Evolutionary conservation across 2,888 invertebrate genomes (phyloP).

Genomic region (Anarsia innoxiella): DNA sequence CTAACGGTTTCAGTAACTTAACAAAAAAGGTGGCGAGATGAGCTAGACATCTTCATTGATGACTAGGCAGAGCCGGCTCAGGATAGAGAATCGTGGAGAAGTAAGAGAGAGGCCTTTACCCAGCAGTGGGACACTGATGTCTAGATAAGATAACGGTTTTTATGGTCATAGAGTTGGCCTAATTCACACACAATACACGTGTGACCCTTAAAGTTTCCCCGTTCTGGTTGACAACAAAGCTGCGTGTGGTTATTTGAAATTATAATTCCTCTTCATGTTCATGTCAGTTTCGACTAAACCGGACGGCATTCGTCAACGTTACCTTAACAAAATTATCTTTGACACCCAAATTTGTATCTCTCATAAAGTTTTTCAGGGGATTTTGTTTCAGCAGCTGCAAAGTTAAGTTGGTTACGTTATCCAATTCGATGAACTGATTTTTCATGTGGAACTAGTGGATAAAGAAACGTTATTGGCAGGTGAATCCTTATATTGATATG

Average conservation of each 20-base stretch:
- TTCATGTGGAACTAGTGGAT: constrained; percentile 44
- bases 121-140: no score
- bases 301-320: constrained; percentile 64
- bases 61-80: no score
- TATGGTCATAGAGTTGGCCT: no score
- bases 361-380: neutral
- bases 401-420: constrained; percentile 27
- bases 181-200: constrained; percentile 1
- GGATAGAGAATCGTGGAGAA: no score
- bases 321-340: constrained; percentile 27
- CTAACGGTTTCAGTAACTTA: no score
- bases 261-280: constrained; percentile 60
- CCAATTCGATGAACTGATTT: constrained; percentile 58
- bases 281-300: constrained; percentile 60
- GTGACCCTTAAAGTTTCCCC: constrained; percentile 25
- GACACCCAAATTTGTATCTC: neutral
- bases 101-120: no score
- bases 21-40: no score
- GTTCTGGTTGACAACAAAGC: constrained; percentile 51
- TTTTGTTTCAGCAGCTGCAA: constrained; percentile 11
- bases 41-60: no score
- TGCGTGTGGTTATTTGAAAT: constrained; percentile 55
- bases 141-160: no score
- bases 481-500: constrained; percentile 63
- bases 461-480: constrained; percentile 63